Conservation (phyloP, 2,113 vertebrate genomes). For the Abramis brama region DNA sequence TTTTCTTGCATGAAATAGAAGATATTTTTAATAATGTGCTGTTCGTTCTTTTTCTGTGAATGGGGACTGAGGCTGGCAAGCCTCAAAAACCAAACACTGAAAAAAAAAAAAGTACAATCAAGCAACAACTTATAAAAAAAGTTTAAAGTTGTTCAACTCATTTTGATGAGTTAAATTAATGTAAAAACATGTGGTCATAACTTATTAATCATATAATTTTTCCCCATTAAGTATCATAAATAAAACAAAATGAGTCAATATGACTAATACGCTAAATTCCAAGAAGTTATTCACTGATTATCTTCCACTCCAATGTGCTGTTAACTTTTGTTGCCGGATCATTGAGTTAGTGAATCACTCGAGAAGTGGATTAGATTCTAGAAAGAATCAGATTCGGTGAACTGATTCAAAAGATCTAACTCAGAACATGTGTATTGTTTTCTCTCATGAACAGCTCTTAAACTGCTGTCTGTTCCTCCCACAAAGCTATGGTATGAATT, state of each 20-base stretch:
- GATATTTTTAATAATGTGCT: background rate
- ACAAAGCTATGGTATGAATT: background rate
- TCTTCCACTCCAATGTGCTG: background rate
- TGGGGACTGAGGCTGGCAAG: background rate
- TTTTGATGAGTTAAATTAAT: too few relatives aligned
- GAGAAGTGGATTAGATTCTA: background rate
- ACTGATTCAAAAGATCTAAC: background rate
- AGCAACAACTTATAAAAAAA: too few relatives aligned
- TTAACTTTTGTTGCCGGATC: too few relatives aligned
- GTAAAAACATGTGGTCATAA: too few relatives aligned
- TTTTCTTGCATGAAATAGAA: background rate
- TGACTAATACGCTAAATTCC: too few relatives aligned
- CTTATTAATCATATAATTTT: too few relatives aligned
- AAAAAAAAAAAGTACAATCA: too few relatives aligned
- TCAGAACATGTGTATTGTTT: background rate
- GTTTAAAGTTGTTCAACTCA: too few relatives aligned
- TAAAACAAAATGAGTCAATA: too few relatives aligned
- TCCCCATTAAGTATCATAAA: too few relatives aligned
- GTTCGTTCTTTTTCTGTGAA: background rate
- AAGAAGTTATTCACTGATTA: background rate
- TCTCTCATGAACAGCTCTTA: background rate
- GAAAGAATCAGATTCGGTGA: background rate
- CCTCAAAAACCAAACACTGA: too few relatives aligned
- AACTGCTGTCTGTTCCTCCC: background rate
- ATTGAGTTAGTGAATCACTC: background rate